Conservation (phyloP, 2,888 invertebrate species). For the Apeira syringaria region DNA sequence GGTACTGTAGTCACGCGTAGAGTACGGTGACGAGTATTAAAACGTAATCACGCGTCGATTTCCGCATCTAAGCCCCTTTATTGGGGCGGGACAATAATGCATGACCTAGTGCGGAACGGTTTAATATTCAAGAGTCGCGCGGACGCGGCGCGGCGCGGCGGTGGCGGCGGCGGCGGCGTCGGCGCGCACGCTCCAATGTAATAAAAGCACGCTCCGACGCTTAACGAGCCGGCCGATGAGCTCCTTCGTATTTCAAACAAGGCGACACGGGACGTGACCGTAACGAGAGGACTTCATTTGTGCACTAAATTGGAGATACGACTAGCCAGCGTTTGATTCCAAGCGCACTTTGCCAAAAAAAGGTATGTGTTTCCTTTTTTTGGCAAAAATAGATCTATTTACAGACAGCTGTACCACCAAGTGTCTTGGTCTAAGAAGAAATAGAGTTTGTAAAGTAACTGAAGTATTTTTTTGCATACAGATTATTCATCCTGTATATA, state of each 20-base stretch:
- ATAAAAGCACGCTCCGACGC: conserved; percentile 81
- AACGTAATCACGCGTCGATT: conserved; percentile 52
- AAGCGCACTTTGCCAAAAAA: neutral
- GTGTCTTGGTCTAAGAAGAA: too few relatives aligned
- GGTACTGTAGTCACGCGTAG: too few relatives aligned
- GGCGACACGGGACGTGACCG: conserved; percentile 75
- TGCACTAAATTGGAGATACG: conserved; percentile 67
- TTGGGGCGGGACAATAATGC: conserved; percentile 66
- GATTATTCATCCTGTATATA: too few relatives aligned
- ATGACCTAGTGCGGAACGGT: conserved; percentile 69
- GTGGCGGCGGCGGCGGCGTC: conserved; percentile 67
- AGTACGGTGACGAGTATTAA: conserved; percentile 23
- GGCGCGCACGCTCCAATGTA: conserved; percentile 71
- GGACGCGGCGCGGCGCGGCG: conserved; percentile 68
- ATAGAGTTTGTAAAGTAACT: too few relatives aligned
- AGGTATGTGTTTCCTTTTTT: too few relatives aligned
- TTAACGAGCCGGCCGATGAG: conserved; percentile 81
- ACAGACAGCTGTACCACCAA: too few relatives aligned
- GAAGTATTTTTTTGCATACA: too few relatives aligned
- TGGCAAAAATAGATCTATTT: too few relatives aligned
- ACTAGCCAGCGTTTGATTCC: conserved; percentile 39
- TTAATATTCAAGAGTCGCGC: conserved; percentile 78
- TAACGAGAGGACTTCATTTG: conserved; percentile 64
- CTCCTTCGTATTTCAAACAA: conserved; percentile 81
- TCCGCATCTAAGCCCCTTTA: conserved; percentile 43